A percentile compares a stretch with the other conserved stretches of the same genome.
Evolutionary conservation across 1,140 invertebrate genomes (phyloP).

Genomic region (Penaeus japonicus): DNA sequence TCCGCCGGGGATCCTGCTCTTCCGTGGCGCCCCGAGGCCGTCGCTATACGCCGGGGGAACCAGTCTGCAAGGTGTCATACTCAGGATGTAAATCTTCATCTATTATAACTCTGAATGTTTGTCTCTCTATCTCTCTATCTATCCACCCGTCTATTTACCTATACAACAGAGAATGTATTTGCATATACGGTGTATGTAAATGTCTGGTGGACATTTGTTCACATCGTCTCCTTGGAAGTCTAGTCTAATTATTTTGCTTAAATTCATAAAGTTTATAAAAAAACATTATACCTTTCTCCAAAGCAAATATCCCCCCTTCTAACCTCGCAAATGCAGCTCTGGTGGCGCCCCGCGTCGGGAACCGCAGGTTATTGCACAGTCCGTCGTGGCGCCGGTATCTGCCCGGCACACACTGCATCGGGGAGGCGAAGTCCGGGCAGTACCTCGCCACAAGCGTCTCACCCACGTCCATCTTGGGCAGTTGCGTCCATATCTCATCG

Average conservation of each 20-base stretch:
- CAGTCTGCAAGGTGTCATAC: conserved; percentile 60
- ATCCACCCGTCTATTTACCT: too few relatives aligned
- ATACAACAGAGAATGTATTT: too few relatives aligned
- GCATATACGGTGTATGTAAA: too few relatives aligned
- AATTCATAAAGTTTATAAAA: too few relatives aligned
- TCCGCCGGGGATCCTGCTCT: neutral
- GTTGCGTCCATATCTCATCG: neutral
- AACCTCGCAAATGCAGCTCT: conserved; percentile 70
- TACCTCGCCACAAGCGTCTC: neutral
- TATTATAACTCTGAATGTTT: too few relatives aligned
- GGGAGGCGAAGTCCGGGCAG: conserved; percentile 20
- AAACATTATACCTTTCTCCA: too few relatives aligned
- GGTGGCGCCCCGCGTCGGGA: conserved; percentile 88
- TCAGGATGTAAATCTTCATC: too few relatives aligned
- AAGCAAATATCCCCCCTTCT: too few relatives aligned
- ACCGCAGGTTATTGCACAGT: conserved; percentile 88
- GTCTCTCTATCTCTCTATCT: too few relatives aligned
- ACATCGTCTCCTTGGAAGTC: too few relatives aligned
- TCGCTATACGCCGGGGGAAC: conserved; percentile 65
- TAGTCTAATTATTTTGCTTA: too few relatives aligned
- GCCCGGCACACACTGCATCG: neutral
- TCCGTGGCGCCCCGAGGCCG: conserved; percentile 60
- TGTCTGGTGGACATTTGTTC: too few relatives aligned
- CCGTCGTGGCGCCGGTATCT: conserved; percentile 90
- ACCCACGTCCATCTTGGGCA: neutral